Evolutionary conservation across 2,888 invertebrate species (phyloP), one percentile per base, ranked within the genome.

Genomic region (Drosophila dives): DNA sequence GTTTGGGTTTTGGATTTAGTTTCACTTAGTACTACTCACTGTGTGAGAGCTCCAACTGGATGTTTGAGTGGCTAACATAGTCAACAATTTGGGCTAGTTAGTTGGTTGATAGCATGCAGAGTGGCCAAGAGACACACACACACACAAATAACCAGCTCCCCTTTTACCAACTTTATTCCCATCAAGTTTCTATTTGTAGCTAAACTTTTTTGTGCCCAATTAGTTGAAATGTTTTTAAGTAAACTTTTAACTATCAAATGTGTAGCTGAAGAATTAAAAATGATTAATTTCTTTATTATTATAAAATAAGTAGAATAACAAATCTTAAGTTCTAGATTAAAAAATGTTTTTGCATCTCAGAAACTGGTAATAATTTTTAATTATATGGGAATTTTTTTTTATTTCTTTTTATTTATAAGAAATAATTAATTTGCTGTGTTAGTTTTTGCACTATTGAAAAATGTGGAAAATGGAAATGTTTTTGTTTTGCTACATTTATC

Each of bases 41-140:
- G 40, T 38, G 29, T 33, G 32, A 36, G 56, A 48, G 59, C 34
- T 60, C 12, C 48, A 50, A 49, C 63, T 38, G 50, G 29, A 38
- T 68, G 34, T 71, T 65, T 78, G 74, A 77, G 72, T 80, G 84
- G 71, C 69, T 40, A 51, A 15, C 66, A 38, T 64, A 82, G 88
- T 87, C 80, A 82, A 69, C 85, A 80, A 80, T 84, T 81, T 68
- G 63, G 81, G 85, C 72, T 66, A 81, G 81, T 79, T 85, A 79
- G 87, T 81, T 81, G 83, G 80, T 68, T 72, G 82, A 73, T 78
- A 58, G 66, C 78, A 73, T 65, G 71, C 71, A 67, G 55, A 75
- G 60, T 67, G 72, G 32, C 64, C 76, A 6, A 63, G 42, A 60
- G 51, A 63, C 50, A 51, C 53, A 40, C 49, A 51, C 53, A 40